These are phyloP conservation scores for Cotesia typhae DNA, from an alignment of 1,140 invertebrate genomes.

Conservation along the genomic window DNA sequence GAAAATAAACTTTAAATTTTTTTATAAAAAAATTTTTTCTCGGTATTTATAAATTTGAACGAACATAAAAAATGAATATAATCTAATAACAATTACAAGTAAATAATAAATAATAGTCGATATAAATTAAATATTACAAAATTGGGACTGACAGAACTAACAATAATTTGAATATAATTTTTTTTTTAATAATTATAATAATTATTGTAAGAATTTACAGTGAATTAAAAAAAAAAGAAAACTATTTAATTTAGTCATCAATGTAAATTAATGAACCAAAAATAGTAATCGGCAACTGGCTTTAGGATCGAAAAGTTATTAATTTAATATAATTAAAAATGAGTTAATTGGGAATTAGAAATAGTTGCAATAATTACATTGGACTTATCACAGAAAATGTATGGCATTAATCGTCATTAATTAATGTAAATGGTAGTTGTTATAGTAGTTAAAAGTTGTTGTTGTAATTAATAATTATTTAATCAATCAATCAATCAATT, in stretches of 20 bases:
- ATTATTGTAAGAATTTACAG: too few relatives aligned
- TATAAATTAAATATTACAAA: slow-evolving; percentile 45
- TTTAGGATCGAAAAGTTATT: slow-evolving; percentile 53
- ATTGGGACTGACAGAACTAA: slow-evolving; percentile 55
- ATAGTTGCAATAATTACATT: slow-evolving; percentile 65
- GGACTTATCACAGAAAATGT: slow-evolving; percentile 70
- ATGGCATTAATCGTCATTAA: slow-evolving; percentile 67
- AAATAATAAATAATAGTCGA: slow-evolving; percentile 44
- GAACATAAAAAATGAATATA: too few relatives aligned
- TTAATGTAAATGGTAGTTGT: slow-evolving; percentile 52
- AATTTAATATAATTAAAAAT: slow-evolving; percentile 19
- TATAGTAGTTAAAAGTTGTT: neutral
- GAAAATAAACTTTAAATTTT: too few relatives aligned
- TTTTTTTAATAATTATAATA: too few relatives aligned
- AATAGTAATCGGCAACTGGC: slow-evolving; percentile 54
- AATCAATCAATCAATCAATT: too few relatives aligned
- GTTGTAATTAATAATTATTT: slow-evolving; percentile 39
- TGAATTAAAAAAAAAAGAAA: too few relatives aligned
- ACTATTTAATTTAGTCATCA: too few relatives aligned
- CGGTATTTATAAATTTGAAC: too few relatives aligned
- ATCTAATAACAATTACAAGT: neutral
- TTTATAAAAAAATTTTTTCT: too few relatives aligned
- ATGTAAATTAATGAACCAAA: slow-evolving; percentile 30
- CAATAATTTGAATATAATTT: too few relatives aligned
- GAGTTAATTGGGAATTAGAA: slow-evolving; percentile 51